Conservation (phyloP, 2,888 invertebrate genomes). For the Tupiocoris notatus region DNA sequence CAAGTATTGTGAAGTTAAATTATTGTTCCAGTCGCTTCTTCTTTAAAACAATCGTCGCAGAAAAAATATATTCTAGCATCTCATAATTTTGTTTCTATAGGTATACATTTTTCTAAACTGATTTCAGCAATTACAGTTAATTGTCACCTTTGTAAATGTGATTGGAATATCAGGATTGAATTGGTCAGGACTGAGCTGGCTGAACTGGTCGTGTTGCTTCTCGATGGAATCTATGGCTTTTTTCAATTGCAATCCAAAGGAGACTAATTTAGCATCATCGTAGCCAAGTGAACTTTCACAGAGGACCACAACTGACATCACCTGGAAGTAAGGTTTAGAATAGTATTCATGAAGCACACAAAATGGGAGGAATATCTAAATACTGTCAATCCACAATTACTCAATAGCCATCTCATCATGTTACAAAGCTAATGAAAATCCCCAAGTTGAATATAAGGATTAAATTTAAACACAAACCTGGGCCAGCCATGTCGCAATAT, state of each 20-base stretch:
- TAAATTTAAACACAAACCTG: conserved; percentile 54
- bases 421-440: too few species aligned
- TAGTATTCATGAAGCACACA: conserved; percentile 15
- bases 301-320: conserved; percentile 58
- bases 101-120: too few species aligned
- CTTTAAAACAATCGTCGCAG: too few species aligned
- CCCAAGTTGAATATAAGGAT: too few species aligned
- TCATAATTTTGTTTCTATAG: too few species aligned
- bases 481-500: conserved; percentile 57
- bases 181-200: conserved; percentile 58
- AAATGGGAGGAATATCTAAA: conserved; percentile 3
- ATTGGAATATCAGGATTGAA: conserved; percentile 60
- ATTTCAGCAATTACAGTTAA: neutral
- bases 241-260: conserved; percentile 57
- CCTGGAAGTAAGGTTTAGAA: too few species aligned
- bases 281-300: conserved; percentile 58
- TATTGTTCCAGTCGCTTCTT: too few species aligned
- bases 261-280: conserved; percentile 58
- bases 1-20: too few species aligned
- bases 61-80: too few species aligned
- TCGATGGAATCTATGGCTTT: conserved; percentile 57
- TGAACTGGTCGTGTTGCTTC: conserved; percentile 60
- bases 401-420: too few species aligned
- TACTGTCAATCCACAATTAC: too few species aligned
- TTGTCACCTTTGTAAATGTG: conserved; percentile 59